Evolutionary conservation across 2,797 vertebrate genomes (phyloP).

Genomic region (Erethizon dorsatum): DNA sequence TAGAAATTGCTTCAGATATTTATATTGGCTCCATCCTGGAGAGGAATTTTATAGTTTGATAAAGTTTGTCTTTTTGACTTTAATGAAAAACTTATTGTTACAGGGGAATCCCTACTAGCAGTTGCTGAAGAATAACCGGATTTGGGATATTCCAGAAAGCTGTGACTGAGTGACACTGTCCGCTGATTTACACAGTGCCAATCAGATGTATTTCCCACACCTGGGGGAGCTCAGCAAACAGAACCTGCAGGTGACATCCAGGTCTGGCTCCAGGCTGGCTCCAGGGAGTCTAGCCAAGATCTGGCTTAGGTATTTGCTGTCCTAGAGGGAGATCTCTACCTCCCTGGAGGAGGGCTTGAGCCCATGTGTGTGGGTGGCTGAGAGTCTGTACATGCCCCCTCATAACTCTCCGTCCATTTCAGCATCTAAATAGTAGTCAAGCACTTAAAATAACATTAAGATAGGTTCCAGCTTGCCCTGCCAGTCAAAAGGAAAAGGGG

Average conservation of each 20-base stretch:
- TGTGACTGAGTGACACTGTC: neutral
- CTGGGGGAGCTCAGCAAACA: conserved; percentile 87
- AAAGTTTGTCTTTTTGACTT: conserved; percentile 40
- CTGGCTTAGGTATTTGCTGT: conserved; percentile 83
- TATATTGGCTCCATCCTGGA: conserved; percentile 60
- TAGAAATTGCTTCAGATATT: conserved; percentile 66
- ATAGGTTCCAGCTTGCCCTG: conserved; percentile 89
- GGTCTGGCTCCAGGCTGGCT: conserved; percentile 86
- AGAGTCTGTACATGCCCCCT: conserved; percentile 77
- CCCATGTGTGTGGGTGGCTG: conserved; percentile 67
- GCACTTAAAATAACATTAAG: conserved; percentile 91
- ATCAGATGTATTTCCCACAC: conserved; percentile 87
- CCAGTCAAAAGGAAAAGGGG: conserved; percentile 84
- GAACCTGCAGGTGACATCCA: conserved; percentile 87
- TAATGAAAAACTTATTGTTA: conserved; percentile 32
- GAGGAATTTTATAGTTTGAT: conserved; percentile 30
- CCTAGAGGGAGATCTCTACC: conserved; percentile 25
- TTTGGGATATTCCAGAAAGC: conserved; percentile 15
- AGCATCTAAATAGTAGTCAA: conserved; percentile 89
- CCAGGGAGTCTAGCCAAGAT: conserved; percentile 89
- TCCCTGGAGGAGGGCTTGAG: conserved; percentile 67
- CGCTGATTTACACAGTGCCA: conserved; percentile 71
- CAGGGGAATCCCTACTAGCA: neutral
- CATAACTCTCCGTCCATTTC: conserved; percentile 88
- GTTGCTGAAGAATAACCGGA: neutral